Evolutionary conservation across 2,113 vertebrate genomes (phyloP).

Genomic region (Vireo altiloquus): DNA sequence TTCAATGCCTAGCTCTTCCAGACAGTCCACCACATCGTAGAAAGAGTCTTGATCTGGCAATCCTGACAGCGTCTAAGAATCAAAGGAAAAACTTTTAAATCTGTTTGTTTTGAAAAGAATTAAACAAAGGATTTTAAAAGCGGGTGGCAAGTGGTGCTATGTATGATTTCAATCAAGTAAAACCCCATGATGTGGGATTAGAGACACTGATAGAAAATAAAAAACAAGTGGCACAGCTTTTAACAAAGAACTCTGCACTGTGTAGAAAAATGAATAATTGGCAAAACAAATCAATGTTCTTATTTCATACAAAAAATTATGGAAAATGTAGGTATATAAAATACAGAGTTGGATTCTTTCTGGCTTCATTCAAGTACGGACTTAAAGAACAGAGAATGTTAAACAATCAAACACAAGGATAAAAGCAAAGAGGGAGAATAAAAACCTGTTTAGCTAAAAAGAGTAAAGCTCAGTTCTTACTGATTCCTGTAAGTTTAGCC

Average conservation of each 20-base stretch:
- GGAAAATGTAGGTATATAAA: constrained; percentile 23
- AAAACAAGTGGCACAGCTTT: constrained; percentile 33
- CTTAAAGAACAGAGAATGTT: not conserved
- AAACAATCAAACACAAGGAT: not conserved
- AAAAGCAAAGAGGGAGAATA: not conserved
- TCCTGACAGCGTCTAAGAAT: constrained; percentile 83
- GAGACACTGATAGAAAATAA: not conserved
- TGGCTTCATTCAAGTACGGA: not conserved
- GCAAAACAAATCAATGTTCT: constrained; percentile 43
- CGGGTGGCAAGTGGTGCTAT: not conserved
- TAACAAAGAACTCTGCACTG: constrained; percentile 1
- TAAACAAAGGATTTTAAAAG: constrained; percentile 43
- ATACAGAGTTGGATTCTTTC: not conserved
- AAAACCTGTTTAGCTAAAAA: not conserved
- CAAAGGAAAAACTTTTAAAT: constrained; percentile 62
- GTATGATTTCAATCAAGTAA: constrained; percentile 35
- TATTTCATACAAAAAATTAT: constrained; percentile 3
- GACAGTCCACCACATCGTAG: constrained; percentile 94
- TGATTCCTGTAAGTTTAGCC: not conserved
- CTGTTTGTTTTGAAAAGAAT: constrained; percentile 47
- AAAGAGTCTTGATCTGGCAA: constrained; percentile 95
- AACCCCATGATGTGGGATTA: constrained; percentile 3
- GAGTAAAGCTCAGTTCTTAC: not conserved
- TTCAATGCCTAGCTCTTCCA: constrained; percentile 93
- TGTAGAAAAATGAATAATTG: constrained; percentile 12